Conservation (phyloP, 2,888 invertebrate genomes). For the Acanthococcus lagerstroemiae region DNA sequence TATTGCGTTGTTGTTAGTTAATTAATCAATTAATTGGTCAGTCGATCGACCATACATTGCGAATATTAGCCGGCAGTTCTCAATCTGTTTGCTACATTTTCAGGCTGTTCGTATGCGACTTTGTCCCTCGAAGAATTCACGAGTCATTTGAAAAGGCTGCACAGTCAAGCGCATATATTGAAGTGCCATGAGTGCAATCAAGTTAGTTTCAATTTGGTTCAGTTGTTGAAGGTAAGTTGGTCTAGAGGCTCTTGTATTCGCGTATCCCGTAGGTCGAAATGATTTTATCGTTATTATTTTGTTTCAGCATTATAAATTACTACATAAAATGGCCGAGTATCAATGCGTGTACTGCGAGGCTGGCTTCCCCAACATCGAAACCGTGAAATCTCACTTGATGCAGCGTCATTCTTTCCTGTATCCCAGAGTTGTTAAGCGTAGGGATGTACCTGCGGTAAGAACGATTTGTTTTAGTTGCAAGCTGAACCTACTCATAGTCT, state of each 20-base stretch:
- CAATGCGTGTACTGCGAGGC: conserved; percentile 10
- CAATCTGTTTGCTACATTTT: not conserved
- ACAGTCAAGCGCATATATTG: not conserved
- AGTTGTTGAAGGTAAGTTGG: not conserved
- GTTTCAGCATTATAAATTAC: conserved; percentile 2
- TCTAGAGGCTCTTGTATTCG: not conserved
- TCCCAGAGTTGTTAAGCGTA: conserved; percentile 9
- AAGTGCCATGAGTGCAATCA: not conserved
- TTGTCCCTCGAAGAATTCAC: not conserved
- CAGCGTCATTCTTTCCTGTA: not conserved
- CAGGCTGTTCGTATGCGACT: not conserved
- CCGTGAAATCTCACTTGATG: conserved; percentile 1
- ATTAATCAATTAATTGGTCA: too few relatives aligned
- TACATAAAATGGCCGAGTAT: conserved; percentile 2
- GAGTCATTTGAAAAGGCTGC: conserved; percentile 3
- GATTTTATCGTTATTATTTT: not conserved
- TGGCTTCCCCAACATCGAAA: not conserved
- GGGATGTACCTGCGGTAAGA: not conserved
- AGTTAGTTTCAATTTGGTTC: not conserved
- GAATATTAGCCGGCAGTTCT: not conserved
- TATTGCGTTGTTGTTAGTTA: too few relatives aligned
- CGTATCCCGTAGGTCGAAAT: not conserved
- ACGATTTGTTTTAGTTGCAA: too few relatives aligned
- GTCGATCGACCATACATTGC: too few relatives aligned
- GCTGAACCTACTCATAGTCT: too few relatives aligned